phyloP scores from a whole-genome alignment of 2,888 invertebrate species.

The Eupithecia insigniata region DNA sequence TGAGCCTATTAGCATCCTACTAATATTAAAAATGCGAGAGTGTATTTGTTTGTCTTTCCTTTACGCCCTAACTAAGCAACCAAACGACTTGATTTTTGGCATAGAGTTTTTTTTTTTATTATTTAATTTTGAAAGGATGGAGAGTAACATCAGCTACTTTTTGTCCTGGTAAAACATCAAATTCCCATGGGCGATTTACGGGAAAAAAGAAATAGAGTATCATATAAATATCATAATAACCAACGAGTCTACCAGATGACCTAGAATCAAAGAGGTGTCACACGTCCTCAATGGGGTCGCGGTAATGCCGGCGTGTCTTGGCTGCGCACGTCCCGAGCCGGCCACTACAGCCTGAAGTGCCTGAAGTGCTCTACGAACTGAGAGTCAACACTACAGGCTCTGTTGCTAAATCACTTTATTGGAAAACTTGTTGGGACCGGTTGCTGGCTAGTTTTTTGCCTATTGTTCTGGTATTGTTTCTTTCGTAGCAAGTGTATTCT shows the following conservation, averaged over 20 bases:
- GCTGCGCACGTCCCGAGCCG: constrained; percentile 17
- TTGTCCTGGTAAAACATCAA: too few relatives aligned
- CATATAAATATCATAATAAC: neutral
- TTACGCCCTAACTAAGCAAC: too few relatives aligned
- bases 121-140: too few relatives aligned
- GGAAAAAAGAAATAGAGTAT: neutral
- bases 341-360: constrained; percentile 32
- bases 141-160: too few relatives aligned
- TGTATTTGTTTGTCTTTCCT: too few relatives aligned
- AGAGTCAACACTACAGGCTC: constrained; percentile 44
- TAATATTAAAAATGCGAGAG: too few relatives aligned
- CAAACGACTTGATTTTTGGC: too few relatives aligned
- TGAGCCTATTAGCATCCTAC: too few relatives aligned
- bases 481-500: neutral
- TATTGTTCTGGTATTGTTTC: neutral
- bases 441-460: constrained; percentile 12
- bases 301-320: constrained; percentile 33
- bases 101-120: too few relatives aligned
- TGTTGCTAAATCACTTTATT: constrained; percentile 43
- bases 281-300: constrained; percentile 26
- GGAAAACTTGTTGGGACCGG: constrained; percentile 40
- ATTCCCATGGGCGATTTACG: too few relatives aligned
- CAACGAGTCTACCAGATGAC: neutral
- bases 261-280: constrained; percentile 4
- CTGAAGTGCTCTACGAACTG: neutral